Evolutionary conservation across 2,888 invertebrate species (phyloP).

Genomic region (Drosophila dives): DNA sequence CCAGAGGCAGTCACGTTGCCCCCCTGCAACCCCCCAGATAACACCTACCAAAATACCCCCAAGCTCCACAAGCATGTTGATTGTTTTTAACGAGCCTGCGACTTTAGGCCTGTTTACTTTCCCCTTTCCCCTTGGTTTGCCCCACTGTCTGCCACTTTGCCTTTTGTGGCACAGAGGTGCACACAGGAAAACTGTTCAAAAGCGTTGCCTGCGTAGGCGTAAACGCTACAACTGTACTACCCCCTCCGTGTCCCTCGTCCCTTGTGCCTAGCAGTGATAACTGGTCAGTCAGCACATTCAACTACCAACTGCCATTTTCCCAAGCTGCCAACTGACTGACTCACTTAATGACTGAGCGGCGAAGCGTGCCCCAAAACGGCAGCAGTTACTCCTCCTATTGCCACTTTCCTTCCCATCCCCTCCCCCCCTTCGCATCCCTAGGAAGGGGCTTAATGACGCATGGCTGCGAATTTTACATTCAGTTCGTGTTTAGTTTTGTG

Average conservation of each 20-base stretch:
- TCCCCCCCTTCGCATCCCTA: not conserved
- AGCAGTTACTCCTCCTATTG: conserved; percentile 48
- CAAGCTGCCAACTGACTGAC: conserved; percentile 51
- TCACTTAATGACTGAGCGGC: conserved; percentile 63
- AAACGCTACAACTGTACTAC: conserved; percentile 30
- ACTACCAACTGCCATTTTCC: conserved; percentile 2
- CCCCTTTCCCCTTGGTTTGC: not conserved
- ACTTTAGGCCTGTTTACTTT: conserved; percentile 40
- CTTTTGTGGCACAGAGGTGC: conserved; percentile 9
- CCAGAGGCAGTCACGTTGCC: conserved; percentile 30
- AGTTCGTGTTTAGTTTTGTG: conserved; percentile 66
- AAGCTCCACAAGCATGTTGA: conserved; percentile 18
- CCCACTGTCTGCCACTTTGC: not conserved
- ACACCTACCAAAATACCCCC: conserved; percentile 6
- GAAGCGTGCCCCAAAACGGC: conserved; percentile 62
- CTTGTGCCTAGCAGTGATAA: conserved; percentile 4
- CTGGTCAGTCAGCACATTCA: conserved; percentile 43
- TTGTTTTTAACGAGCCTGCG: conserved; percentile 62
- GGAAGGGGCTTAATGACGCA: conserved; percentile 59
- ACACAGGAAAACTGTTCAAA: conserved; percentile 21
- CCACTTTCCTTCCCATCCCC: conserved; percentile 6
- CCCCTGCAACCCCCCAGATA: not conserved
- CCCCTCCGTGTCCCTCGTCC: not conserved
- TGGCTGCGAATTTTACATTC: conserved; percentile 64
- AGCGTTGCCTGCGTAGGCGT: conserved; percentile 60